phyloP scores from a whole-genome alignment of 2,797 vertebrate species.

The Poeciliopsis turneri region DNA sequence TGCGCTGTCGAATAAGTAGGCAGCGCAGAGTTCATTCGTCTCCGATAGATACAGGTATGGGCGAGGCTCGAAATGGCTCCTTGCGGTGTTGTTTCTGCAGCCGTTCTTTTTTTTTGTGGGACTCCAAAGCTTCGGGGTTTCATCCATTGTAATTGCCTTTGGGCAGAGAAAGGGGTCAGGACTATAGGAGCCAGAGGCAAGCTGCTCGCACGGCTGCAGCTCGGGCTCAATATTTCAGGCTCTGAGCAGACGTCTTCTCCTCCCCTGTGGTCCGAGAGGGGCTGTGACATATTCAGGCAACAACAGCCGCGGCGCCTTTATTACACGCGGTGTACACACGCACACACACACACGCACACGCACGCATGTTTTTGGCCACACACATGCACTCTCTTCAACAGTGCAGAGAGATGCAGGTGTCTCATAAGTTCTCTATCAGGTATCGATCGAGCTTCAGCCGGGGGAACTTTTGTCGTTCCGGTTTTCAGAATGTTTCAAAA shows the following conservation, averaged over 20 bases:
- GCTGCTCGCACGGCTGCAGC: conserved; percentile 56
- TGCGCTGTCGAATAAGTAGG: conserved; percentile 54
- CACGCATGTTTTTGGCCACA: background rate
- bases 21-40: conserved; percentile 50
- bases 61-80: conserved; percentile 52
- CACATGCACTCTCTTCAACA: conserved; percentile 12
- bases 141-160: conserved; percentile 72
- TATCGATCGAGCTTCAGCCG: conserved; percentile 40
- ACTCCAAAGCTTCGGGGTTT: conserved; percentile 47
- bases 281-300: conserved; percentile 67
- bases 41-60: conserved; percentile 42
- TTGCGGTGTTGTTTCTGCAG: conserved; percentile 57
- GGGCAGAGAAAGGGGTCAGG: conserved; percentile 64
- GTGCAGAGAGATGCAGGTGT: conserved; percentile 12
- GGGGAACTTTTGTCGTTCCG: conserved; percentile 20
- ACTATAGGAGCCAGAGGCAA: conserved; percentile 58
- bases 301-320: conserved; percentile 51
- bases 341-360: conserved; percentile 7
- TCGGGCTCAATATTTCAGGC: conserved; percentile 71
- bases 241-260: conserved; percentile 55
- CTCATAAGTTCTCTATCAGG: conserved; percentile 41
- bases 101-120: conserved; percentile 34
- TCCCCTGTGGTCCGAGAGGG: conserved; percentile 66
- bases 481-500: conserved; percentile 8
- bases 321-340: conserved; percentile 43